Base-by-base conservation (phyloP, 2,888 invertebrate genomes). In the Pristionchus arcanus region DNA sequence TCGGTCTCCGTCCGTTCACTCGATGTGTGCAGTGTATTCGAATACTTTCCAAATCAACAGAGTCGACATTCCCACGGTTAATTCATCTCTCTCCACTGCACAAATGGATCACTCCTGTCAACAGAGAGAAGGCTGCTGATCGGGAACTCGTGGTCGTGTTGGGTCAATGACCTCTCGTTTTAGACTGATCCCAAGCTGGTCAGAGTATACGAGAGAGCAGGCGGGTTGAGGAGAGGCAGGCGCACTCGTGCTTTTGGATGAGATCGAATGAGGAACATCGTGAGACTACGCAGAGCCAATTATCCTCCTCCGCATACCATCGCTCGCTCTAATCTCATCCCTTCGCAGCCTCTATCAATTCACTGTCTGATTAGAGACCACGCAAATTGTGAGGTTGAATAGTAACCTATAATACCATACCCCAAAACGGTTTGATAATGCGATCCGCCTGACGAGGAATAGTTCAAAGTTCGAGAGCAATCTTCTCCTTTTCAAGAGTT, bases 41-140 rank as follows among this genome's bases (percentile, higher is more conserved):
- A 49, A 42, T 37, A 37, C 34, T 16, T 21, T 74, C 68, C 68
- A 68, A 77, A 77, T 81, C 81, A 81, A 42, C 49, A 49, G 53
- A 49, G 28, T 37, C 74, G n/a, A n/a, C 81, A 81, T 81, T 81
- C 81, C 49, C 81, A 81, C 81, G 81, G 15, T 13, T 81, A 81
- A 81, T 81, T 63, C 63, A 63, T 59, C 59, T 5, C 13, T 59
- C 59, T 59, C 59, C 59, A 19, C 42, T 81, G 81, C 81, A 81
- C 37, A 31, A 19, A 63, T 19, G 63, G 68, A 68, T 68, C 16
- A 68, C 31, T 68, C 63, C 34, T 34, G 34, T 68, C 68, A 68
- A 68, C 68, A 66, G 13, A 34, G 13, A 59, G 21, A 59, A 25
- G 13, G 31, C 68, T 68, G 68, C 68, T 68, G 68, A 68, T 68